Evolutionary conservation across 2,888 invertebrate species (phyloP).

Genomic region (Magallana nippona): DNA sequence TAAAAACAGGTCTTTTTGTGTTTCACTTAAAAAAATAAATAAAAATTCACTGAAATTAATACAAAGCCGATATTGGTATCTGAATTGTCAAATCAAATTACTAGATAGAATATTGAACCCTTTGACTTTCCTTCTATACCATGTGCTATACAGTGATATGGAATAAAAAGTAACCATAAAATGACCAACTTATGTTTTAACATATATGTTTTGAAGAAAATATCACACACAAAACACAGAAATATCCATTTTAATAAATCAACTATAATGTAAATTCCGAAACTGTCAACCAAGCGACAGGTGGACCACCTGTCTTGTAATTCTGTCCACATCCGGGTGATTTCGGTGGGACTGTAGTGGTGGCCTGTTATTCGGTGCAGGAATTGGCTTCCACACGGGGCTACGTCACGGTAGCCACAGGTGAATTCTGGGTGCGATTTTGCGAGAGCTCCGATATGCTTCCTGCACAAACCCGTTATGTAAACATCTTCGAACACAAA

Average conservation of each 20-base stretch:
- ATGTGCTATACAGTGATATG: too few species aligned
- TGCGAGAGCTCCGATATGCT: slow-evolving; percentile 68
- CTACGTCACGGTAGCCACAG: neutral
- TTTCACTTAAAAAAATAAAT: too few species aligned
- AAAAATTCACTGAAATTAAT: too few species aligned
- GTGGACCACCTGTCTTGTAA: slow-evolving; percentile 11
- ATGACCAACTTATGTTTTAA: too few species aligned
- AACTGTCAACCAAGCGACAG: neutral
- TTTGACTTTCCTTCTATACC: too few species aligned
- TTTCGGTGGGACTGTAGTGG: neutral
- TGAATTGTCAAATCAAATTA: too few species aligned
- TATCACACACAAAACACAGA: neutral
- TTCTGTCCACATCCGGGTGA: neutral
- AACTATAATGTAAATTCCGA: neutral
- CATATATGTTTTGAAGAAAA: too few species aligned
- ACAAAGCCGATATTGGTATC: too few species aligned
- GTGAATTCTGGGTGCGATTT: neutral
- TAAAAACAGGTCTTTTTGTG: too few species aligned
- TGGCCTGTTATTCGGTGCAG: neutral
- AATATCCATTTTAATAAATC: slow-evolving; percentile 6
- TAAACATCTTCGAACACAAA: slow-evolving; percentile 95
- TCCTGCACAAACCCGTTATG: slow-evolving; percentile 92
- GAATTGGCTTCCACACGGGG: neutral
- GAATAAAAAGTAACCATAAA: too few species aligned
- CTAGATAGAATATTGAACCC: too few species aligned